phyloP scores from a whole-genome alignment of 2,113 vertebrate genomes.

The Hemiscyllium ocellatum region DNA sequence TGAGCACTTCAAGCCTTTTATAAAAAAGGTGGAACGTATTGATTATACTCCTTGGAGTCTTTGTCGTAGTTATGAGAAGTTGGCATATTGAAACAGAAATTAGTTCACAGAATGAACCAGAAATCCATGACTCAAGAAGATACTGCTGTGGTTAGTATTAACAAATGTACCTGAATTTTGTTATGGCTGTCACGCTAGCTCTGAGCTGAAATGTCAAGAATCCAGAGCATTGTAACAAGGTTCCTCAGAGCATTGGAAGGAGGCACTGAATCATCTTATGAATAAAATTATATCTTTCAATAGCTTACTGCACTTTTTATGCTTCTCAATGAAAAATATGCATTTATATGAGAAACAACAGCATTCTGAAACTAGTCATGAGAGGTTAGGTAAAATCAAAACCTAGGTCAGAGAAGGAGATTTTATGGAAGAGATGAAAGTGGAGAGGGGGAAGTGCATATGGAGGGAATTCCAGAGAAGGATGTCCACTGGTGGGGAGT shows the following conservation, averaged over 20 bases:
- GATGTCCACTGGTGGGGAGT: neutral
- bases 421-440: neutral
- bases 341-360: neutral
- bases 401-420: neutral
- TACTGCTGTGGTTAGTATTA: neutral
- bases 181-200: no score
- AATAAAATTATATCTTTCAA: neutral
- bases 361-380: neutral
- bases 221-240: neutral
- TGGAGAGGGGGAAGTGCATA: neutral
- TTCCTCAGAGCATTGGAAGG: no score
- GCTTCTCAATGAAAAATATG: neutral
- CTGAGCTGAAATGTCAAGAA: neutral
- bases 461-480: neutral
- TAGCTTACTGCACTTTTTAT: neutral
- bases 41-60: neutral
- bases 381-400: neutral
- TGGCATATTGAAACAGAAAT: neutral
- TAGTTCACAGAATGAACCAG: neutral
- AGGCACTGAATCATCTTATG: neutral
- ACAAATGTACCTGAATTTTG: neutral
- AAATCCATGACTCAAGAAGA: neutral
- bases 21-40: neutral
- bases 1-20: neutral
- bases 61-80: neutral